A percentile compares a stretch with the other conserved stretches of the same genome.
Evolutionary conservation across 92 coral and sea anemone species (phyloP).

Genomic region (Heteractis magnifica): DNA sequence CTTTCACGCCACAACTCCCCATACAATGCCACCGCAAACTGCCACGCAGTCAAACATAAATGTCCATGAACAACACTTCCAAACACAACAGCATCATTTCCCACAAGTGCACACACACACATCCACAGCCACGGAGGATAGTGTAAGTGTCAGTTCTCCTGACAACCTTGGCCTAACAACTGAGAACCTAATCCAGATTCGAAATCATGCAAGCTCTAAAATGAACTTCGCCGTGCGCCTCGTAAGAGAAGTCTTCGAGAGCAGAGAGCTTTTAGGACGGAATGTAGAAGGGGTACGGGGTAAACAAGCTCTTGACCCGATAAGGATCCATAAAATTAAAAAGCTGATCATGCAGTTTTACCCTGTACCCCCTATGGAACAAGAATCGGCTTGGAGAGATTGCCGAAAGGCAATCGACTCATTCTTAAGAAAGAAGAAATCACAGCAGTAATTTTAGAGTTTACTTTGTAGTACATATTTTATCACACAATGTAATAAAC

Average conservation of each 20-base stretch:
- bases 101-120: not conserved
- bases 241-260: not conserved
- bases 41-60: not conserved
- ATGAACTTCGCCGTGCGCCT: conserved; percentile 20
- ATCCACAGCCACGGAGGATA: not conserved
- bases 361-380: conserved; percentile 32
- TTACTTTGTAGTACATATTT: too few species aligned
- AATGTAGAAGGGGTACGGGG: conserved; percentile 35
- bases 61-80: not conserved
- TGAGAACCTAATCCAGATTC: not conserved
- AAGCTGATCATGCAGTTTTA: conserved; percentile 11
- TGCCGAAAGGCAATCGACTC: conserved; percentile 43
- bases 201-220: conserved; percentile 14
- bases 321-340: conserved; percentile 7
- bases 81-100: not conserved
- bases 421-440: conserved; percentile 17
- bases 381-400: conserved; percentile 25
- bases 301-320: conserved; percentile 34
- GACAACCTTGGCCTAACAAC: not conserved
- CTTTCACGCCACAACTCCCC: not conserved
- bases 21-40: not conserved
- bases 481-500: too few species aligned
- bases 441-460: too few species aligned
- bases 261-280: conserved; percentile 11
- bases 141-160: not conserved